Evolutionary conservation across 35 echinoderm and acorn worm species (phyloP).

Genomic region (Antedon bifida): DNA sequence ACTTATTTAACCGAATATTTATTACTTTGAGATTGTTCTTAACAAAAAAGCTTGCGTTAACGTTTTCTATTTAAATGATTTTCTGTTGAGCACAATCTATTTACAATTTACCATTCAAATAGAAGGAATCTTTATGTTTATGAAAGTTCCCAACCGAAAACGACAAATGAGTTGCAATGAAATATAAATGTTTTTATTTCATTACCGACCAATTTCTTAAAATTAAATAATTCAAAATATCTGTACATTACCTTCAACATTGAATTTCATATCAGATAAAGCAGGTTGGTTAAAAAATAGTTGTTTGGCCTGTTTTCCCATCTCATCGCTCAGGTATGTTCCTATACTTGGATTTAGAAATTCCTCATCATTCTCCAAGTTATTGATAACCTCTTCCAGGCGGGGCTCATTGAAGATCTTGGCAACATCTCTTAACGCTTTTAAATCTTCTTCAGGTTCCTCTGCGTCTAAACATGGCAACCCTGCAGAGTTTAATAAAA

Average conservation of each 20-base stretch:
- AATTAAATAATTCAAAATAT: too few species aligned
- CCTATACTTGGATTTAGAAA: conserved; percentile 78
- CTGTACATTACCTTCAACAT: conserved; percentile 66
- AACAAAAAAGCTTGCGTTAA: too few species aligned
- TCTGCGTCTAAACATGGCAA: conserved; percentile 30
- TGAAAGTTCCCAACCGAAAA: too few species aligned
- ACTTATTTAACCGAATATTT: too few species aligned
- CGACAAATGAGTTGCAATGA: too few species aligned
- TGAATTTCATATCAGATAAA: conserved; percentile 57
- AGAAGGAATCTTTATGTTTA: too few species aligned
- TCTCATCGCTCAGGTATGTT: conserved; percentile 60
- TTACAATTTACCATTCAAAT: too few species aligned
- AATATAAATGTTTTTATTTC: too few species aligned
- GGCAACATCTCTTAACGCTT: conserved; percentile 18
- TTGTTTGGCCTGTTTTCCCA: conserved; percentile 35
- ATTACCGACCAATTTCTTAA: too few species aligned
- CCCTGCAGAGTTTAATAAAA: conserved; percentile 11
- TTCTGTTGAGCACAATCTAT: too few species aligned
- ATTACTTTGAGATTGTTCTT: too few species aligned
- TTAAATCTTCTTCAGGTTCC: conserved; percentile 11
- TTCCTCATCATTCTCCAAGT: conserved; percentile 57
- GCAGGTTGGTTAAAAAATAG: conserved; percentile 38
- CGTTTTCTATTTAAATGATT: too few species aligned
- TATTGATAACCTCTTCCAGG: conserved; percentile 35
- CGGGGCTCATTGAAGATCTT: conserved; percentile 26